Conservation (phyloP, 1,140 invertebrate genomes). For the Pogonognathellus flavescens region DNA sequence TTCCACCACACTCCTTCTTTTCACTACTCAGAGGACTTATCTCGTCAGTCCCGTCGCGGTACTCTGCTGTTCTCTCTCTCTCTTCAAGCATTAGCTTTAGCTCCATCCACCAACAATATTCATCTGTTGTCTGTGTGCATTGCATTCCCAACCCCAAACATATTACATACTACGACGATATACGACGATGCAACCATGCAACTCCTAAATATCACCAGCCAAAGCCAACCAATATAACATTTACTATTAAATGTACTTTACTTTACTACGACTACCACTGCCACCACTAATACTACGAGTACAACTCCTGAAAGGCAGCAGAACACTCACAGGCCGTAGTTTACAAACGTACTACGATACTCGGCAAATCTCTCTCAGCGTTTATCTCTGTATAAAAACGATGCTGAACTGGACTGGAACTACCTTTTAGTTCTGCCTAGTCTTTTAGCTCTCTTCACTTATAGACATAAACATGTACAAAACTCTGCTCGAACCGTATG, state of each 20-base stretch:
- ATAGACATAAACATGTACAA: neutral
- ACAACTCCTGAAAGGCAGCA: neutral
- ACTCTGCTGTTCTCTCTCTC: neutral
- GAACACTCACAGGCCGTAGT: too few species aligned
- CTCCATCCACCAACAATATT: conserved; percentile 44
- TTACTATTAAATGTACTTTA: neutral
- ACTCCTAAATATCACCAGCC: conserved; percentile 31
- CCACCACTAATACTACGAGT: neutral
- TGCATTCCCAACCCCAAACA: conserved; percentile 48
- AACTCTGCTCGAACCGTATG: neutral
- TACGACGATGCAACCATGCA: conserved; percentile 3
- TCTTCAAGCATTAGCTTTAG: conserved; percentile 7
- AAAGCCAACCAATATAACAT: conserved; percentile 12
- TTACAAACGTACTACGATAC: neutral
- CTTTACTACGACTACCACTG: neutral
- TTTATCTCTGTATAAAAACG: neutral
- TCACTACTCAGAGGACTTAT: conserved; percentile 43
- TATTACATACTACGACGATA: conserved; percentile 34
- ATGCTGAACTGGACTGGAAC: neutral
- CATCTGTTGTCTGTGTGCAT: conserved; percentile 47
- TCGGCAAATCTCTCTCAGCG: conserved; percentile 38
- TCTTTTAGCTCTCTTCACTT: neutral
- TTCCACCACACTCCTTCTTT: conserved; percentile 48
- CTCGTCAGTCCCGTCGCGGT: conserved; percentile 28
- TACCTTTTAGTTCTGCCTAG: conserved; percentile 6